Conservation (phyloP, 2,113 vertebrate species). For the Cynoglossus semilaevis region DNA sequence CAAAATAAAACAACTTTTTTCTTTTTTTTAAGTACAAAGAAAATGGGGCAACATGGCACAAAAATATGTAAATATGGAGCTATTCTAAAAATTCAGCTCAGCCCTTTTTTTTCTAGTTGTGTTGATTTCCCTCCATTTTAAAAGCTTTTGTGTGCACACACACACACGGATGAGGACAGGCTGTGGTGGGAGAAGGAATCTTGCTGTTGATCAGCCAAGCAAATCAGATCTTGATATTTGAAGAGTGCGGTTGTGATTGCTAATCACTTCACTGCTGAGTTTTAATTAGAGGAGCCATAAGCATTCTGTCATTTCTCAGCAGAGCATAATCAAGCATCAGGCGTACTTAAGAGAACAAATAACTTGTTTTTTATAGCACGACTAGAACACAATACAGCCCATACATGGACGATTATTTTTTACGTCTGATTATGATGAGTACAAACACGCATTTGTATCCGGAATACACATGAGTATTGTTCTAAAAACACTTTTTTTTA, state of each 20-base stretch:
- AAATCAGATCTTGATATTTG: conserved; percentile 78
- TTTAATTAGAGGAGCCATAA: conserved; percentile 78
- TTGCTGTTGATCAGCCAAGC: conserved; percentile 73
- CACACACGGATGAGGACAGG: conserved; percentile 31
- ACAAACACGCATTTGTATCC: background rate
- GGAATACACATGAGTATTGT: conserved; percentile 11
- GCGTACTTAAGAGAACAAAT: conserved; percentile 66
- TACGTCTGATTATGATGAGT: conserved; percentile 3
- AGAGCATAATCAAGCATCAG: conserved; percentile 64
- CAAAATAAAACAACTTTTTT: background rate
- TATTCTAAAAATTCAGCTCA: conserved; percentile 30
- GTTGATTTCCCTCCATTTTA: conserved; percentile 61
- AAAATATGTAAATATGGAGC: conserved; percentile 6
- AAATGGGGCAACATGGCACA: conserved; percentile 3
- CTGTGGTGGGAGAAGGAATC: conserved; percentile 43
- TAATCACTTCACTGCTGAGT: conserved; percentile 73
- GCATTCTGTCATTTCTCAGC: conserved; percentile 65
- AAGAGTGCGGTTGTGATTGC: conserved; percentile 76
- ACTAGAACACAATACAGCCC: conserved; percentile 28
- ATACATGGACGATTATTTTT: background rate
- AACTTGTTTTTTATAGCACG: conserved; percentile 57
- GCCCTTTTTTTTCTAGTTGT: conserved; percentile 48
- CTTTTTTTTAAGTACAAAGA: too few species aligned
- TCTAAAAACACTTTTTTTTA: too few species aligned
- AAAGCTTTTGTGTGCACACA: conserved; percentile 46